Conservation (phyloP, 2,888 invertebrate genomes). For the Brenthis hecate region DNA sequence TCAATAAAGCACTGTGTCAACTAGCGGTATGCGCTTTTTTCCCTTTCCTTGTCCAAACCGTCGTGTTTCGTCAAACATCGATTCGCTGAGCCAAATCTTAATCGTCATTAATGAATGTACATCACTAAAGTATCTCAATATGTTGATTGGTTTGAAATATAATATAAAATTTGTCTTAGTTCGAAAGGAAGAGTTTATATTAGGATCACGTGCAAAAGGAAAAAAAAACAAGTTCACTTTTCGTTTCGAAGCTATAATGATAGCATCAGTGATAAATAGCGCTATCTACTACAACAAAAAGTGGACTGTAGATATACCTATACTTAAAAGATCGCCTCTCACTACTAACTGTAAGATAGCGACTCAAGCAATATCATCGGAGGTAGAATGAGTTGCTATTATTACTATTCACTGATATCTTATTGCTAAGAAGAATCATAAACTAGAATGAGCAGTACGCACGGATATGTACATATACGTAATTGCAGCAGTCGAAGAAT, state of each 20-base stretch:
- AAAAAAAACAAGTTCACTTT: constrained; percentile 57
- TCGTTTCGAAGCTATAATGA: constrained; percentile 62
- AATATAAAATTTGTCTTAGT: constrained; percentile 25
- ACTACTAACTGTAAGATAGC: constrained; percentile 56
- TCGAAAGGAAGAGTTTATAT: constrained; percentile 63
- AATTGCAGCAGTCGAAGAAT: constrained; percentile 26
- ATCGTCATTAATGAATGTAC: constrained; percentile 44
- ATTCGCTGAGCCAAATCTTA: constrained; percentile 58
- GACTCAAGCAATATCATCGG: constrained; percentile 43
- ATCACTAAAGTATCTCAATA: not conserved
- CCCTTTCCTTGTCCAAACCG: constrained; percentile 56
- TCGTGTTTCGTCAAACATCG: constrained; percentile 52
- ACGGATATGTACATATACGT: constrained; percentile 28
- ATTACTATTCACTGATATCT: constrained; percentile 48
- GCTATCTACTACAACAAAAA: constrained; percentile 56
- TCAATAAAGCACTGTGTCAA: constrained; percentile 79
- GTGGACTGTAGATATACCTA: constrained; percentile 49
- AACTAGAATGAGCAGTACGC: constrained; percentile 12
- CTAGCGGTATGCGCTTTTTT: constrained; percentile 77
- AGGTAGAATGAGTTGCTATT: constrained; percentile 51
- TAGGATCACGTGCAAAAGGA: constrained; percentile 51
- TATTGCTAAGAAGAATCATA: constrained; percentile 30
- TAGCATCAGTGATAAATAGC: constrained; percentile 57
- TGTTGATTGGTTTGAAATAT: not conserved
- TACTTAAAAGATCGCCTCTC: constrained; percentile 60